Evolutionary conservation across 2,888 invertebrate species (phyloP), one percentile per base, ranked within the genome.

Genomic region (Steinernema carpocapsae): DNA sequence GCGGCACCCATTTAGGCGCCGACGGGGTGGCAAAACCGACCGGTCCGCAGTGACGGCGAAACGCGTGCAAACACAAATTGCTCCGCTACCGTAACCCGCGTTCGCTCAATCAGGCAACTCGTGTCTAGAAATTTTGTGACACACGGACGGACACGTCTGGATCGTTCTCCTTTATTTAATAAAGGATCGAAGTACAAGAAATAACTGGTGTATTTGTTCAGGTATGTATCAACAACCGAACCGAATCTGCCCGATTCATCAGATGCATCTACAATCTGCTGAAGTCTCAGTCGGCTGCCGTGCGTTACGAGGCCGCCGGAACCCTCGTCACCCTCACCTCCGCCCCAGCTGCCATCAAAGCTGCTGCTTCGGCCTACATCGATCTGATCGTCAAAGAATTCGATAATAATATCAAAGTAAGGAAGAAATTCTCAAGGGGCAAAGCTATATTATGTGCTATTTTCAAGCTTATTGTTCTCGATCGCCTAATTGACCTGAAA

Each of bases 321-420:
- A 99, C 99, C 6, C 91, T 99, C 74, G 94, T 97, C 74, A 99
- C 97, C 0, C 91, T 99, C 14, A 96, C 96, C n/a, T 93, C 92
- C 86, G 97, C 97, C 0, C 97, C 99, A 0, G 95, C 97, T 12
- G 97, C 99, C n/a, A n/a, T n/a, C n/a, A n/a, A n/a, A 92, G 95
- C 95, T 42, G 99, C 99, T 0, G 97, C 97, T 1, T 93, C 93
- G 48, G 96, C 97, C 89, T 99, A 99, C 90, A 97, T 99, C 86
- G 99, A 99, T 88, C 90, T 99, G 82, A 95, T 99, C 77, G 93
- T 97, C n/a, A 99, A 97, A 89, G 99, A 99, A 89, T 96, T 96
- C 89, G 99, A 99, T 89, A 99, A 99, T 90, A 99, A 99, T 90
- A 97, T 99, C 19, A 99, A 99, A 90, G 83, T 83, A 32, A 45